These are phyloP conservation scores for Theocolax elegans DNA, from an alignment of 1,140 invertebrate species.

Conservation along the genomic window DNA sequence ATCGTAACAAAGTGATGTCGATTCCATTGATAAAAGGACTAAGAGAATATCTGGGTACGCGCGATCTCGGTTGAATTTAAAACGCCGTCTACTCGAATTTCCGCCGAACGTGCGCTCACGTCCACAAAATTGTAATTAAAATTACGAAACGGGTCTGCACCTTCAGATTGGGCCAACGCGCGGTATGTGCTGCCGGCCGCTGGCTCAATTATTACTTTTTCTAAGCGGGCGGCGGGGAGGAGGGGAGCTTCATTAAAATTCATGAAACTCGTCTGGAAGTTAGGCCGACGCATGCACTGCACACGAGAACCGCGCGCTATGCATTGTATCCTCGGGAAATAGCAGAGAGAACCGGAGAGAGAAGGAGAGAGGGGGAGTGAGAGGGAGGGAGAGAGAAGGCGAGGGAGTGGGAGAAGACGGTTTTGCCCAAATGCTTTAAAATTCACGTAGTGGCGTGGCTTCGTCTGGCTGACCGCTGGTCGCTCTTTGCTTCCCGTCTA, in stretches of 20 bases:
- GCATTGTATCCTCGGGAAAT: slow-evolving; percentile 54
- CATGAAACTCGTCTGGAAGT: slow-evolving; percentile 55
- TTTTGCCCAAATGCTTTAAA: slow-evolving; percentile 56
- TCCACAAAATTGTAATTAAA: slow-evolving; percentile 39
- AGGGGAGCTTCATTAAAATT: slow-evolving; percentile 56
- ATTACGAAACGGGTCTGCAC: slow-evolving; percentile 33
- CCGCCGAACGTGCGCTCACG: not conserved
- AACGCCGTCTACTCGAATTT: slow-evolving; percentile 11
- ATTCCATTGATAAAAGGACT: slow-evolving; percentile 21
- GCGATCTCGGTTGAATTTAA: not conserved
- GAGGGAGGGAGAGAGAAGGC: not conserved
- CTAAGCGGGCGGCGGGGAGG: not conserved
- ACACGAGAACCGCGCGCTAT: not conserved
- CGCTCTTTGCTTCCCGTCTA: slow-evolving; percentile 36
- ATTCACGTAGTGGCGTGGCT: slow-evolving; percentile 56
- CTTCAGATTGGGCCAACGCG: slow-evolving; percentile 32
- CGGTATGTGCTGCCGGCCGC: slow-evolving; percentile 5
- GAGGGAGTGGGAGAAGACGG: slow-evolving; percentile 16
- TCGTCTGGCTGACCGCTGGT: slow-evolving; percentile 38
- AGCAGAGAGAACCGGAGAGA: slow-evolving; percentile 26
- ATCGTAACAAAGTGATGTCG: slow-evolving; percentile 12
- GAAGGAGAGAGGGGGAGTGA: slow-evolving; percentile 11
- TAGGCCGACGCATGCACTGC: slow-evolving; percentile 40
- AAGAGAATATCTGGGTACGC: not conserved
- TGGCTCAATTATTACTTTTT: slow-evolving; percentile 41